These are phyloP conservation scores for Dryoscopus gambensis DNA, from an alignment of 2,113 vertebrate genomes.

Conservation along the genomic window DNA sequence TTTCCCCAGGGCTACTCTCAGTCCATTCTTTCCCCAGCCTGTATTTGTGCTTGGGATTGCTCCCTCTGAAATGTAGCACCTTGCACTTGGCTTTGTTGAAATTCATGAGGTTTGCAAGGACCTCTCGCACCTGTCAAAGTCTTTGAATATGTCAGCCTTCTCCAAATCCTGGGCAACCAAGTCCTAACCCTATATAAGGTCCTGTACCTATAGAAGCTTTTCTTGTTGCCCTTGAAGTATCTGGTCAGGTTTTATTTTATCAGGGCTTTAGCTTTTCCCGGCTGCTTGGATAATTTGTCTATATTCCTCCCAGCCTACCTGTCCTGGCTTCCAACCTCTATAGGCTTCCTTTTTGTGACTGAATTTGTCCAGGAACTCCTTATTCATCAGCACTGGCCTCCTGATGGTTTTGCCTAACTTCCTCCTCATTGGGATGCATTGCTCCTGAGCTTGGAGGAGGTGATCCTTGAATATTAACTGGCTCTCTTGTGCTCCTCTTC, in stretches of 20 bases:
- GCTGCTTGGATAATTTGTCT: neutral
- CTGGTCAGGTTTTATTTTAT: neutral
- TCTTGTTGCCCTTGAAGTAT: neutral
- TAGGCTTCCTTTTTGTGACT: neutral
- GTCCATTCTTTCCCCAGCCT: neutral
- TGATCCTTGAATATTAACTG: neutral
- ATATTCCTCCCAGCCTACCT: neutral
- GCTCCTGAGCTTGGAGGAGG: neutral
- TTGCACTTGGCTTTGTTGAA: neutral
- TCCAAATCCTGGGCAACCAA: neutral
- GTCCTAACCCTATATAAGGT: neutral
- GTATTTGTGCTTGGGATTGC: neutral
- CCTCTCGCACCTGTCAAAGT: neutral
- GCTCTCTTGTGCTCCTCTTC: neutral
- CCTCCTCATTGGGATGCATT: neutral
- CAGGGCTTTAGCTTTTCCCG: neutral
- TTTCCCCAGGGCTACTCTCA: neutral
- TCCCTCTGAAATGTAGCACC: neutral
- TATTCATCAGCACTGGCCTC: neutral
- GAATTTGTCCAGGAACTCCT: neutral
- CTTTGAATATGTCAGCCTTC: neutral
- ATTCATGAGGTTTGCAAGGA: neutral
- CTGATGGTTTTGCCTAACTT: neutral
- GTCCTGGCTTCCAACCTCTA: neutral
- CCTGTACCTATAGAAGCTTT: neutral